phyloP scores from a whole-genome alignment of 2,888 invertebrate species.

The Onthophagus sagittarius region DNA sequence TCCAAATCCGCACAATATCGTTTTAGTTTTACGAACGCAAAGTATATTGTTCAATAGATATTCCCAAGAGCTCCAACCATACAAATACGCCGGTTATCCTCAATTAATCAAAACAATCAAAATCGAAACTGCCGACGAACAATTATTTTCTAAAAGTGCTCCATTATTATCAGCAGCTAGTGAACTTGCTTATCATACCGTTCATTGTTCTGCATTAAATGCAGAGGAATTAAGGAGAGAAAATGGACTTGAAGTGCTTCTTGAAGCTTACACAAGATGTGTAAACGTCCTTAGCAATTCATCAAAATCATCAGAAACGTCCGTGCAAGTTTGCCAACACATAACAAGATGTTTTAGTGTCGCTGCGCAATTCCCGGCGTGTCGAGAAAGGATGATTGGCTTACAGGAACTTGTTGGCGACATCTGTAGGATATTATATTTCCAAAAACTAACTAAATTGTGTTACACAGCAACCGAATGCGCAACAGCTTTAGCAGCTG shows the following conservation, averaged over 20 bases:
- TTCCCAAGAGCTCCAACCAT: constrained; percentile 86
- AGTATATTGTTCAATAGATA: constrained; percentile 93
- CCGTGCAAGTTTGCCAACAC: constrained; percentile 89
- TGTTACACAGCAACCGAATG: constrained; percentile 88
- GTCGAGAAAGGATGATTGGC: constrained; percentile 81
- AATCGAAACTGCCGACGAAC: constrained; percentile 89
- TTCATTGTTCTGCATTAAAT: constrained; percentile 93
- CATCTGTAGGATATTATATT: constrained; percentile 79
- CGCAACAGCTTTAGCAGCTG: constrained; percentile 81
- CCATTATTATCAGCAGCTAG: constrained; percentile 87
- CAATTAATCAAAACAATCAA: constrained; percentile 94
- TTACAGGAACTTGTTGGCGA: constrained; percentile 85
- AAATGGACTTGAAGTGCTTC: constrained; percentile 82
- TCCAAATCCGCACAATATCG: constrained; percentile 93
- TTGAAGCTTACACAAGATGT: constrained; percentile 91
- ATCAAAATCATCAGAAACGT: constrained; percentile 71
- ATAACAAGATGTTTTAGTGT: constrained; percentile 93
- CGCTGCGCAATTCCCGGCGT: constrained; percentile 88
- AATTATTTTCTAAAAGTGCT: constrained; percentile 81
- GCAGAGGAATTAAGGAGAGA: constrained; percentile 96
- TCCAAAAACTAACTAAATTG: constrained; percentile 78
- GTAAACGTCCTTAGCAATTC: constrained; percentile 83
- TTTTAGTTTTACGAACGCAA: constrained; percentile 86
- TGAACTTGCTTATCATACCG: constrained; percentile 93
- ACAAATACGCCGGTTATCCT: constrained; percentile 98